phyloP scores from a whole-genome alignment of 2,113 vertebrate genomes.

The Morone saxatilis region DNA sequence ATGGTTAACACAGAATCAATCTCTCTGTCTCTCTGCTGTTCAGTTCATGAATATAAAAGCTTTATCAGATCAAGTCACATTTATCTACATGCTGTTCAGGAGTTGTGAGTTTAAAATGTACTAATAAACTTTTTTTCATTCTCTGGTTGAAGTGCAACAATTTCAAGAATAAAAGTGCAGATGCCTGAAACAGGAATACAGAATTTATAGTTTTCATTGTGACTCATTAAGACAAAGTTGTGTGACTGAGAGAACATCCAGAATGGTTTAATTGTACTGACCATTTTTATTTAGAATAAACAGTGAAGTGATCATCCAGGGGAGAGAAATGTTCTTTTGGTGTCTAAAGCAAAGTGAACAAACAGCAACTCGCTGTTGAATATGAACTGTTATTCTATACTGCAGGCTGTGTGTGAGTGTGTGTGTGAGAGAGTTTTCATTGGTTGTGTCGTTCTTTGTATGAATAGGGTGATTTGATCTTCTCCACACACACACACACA shows the following conservation, averaged over 20 bases:
- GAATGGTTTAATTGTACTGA: neutral
- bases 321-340: neutral
- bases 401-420: constrained; percentile 17
- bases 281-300: too few species aligned
- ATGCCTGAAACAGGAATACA: neutral
- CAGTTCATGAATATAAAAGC: neutral
- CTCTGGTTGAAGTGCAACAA: neutral
- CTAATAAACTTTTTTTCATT: neutral
- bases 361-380: constrained; percentile 42
- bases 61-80: neutral
- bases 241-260: neutral
- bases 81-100: neutral
- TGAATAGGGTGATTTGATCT: constrained; percentile 20
- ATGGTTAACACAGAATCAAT: constrained; percentile 74
- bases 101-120: neutral
- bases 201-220: neutral
- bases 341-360: constrained; percentile 16
- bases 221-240: neutral
- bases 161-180: neutral
- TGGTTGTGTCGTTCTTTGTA: neutral
- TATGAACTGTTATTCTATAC: constrained; percentile 50
- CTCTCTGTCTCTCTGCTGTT: constrained; percentile 1
- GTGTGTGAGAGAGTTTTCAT: neutral
- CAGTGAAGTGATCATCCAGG: neutral
- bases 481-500: neutral